phyloP scores from a whole-genome alignment of 2,888 invertebrate species.

The Crocallis elinguaria region DNA sequence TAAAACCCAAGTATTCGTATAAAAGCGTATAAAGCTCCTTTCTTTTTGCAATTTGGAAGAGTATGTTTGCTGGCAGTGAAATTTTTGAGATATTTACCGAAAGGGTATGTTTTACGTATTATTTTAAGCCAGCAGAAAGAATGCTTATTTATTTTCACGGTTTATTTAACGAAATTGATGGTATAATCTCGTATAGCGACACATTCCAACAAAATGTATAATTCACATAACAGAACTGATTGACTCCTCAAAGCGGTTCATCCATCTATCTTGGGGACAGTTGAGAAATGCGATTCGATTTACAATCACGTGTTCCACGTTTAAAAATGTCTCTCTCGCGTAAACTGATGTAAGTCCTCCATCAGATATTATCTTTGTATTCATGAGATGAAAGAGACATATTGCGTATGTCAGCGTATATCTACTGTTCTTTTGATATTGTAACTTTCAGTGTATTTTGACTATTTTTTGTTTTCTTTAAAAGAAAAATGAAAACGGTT shows the following conservation, averaged over 20 bases:
- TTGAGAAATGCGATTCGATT: slow-evolving; percentile 39
- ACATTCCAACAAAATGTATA: slow-evolving; percentile 23
- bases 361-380: slow-evolving; percentile 70
- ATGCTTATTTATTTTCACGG: slow-evolving; percentile 3
- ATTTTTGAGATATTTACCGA: too few species aligned
- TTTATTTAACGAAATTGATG: slow-evolving; percentile 13
- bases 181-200: neutral
- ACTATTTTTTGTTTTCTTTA: slow-evolving; percentile 10
- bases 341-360: slow-evolving; percentile 41
- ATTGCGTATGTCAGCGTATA: slow-evolving; percentile 36
- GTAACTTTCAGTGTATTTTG: slow-evolving; percentile 40
- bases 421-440: slow-evolving; percentile 37
- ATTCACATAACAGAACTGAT: slow-evolving; percentile 34
- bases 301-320: slow-evolving; percentile 40
- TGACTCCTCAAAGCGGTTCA: slow-evolving; percentile 36
- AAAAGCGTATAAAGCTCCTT: too few species aligned
- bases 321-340: slow-evolving; percentile 38
- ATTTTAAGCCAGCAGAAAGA: too few species aligned
- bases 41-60: too few species aligned
- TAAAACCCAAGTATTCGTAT: too few species aligned
- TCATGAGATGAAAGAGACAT: slow-evolving; percentile 68
- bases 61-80: too few species aligned
- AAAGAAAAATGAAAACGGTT: too few species aligned
- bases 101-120: too few species aligned
- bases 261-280: slow-evolving; percentile 36